Evolutionary conservation across 2,888 invertebrate genomes (phyloP).

Genomic region (Ypsolopha sequella): DNA sequence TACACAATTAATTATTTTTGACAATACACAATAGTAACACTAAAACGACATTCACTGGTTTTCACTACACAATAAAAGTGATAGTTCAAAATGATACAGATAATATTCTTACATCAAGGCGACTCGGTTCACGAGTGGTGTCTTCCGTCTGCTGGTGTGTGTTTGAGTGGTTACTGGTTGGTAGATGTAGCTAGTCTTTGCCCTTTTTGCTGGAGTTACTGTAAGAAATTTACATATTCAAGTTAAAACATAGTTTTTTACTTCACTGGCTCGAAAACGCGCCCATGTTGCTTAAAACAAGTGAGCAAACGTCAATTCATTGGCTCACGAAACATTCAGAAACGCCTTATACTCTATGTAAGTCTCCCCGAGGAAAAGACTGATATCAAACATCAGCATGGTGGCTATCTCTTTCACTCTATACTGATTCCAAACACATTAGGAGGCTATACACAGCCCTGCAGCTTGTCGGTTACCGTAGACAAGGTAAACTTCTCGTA

Average conservation of each 20-base stretch:
- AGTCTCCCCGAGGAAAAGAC: no score
- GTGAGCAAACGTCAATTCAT: no score
- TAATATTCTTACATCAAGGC: constrained; percentile 37
- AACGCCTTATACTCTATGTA: no score
- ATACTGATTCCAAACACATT: no score
- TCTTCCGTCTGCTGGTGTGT: constrained; percentile 72
- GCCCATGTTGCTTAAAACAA: no score
- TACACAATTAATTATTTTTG: constrained; percentile 14
- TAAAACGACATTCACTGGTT: background rate
- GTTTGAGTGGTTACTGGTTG: constrained; percentile 51
- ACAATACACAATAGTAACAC: background rate
- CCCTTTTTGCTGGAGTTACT: constrained; percentile 62
- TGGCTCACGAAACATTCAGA: no score
- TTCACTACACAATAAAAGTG: background rate
- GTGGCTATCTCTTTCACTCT: no score
- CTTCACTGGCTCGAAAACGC: no score
- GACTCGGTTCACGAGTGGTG: constrained; percentile 71
- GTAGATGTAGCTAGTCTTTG: constrained; percentile 55
- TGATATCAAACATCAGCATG: no score
- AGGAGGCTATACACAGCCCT: no score
- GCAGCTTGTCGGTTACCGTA: no score
- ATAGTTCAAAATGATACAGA: background rate
- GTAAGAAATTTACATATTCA: constrained; percentile 12
- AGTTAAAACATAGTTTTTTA: constrained; percentile 1
- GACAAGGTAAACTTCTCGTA: no score